These are phyloP conservation scores for Thamnophis elegans DNA, from an alignment of 2,797 vertebrate genomes.

Conservation along the genomic window DNA sequence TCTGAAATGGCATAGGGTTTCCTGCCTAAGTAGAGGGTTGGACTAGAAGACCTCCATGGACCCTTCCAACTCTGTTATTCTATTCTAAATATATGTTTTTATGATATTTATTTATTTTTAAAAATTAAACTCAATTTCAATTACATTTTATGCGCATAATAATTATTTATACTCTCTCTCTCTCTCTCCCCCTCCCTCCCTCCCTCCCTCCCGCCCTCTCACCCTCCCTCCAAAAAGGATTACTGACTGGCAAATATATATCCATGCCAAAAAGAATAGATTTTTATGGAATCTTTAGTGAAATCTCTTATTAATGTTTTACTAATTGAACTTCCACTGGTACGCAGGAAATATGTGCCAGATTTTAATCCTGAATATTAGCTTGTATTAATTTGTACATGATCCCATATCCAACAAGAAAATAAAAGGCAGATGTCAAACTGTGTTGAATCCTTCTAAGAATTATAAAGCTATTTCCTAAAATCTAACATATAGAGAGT, in stretches of 20 bases:
- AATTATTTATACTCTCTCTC: not conserved
- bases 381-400: slow-evolving; percentile 52
- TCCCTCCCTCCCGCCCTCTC: not conserved
- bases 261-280: slow-evolving; percentile 34
- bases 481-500: not conserved
- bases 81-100: not conserved
- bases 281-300: slow-evolving; percentile 44
- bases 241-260: slow-evolving; percentile 28
- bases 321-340: slow-evolving; percentile 49
- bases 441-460: slow-evolving; percentile 10
- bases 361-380: slow-evolving; percentile 41
- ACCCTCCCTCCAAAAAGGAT: not conserved
- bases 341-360: slow-evolving; percentile 40
- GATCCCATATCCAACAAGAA: slow-evolving; percentile 7
- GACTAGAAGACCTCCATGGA: too few relatives aligned
- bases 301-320: slow-evolving; percentile 48
- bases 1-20: too few relatives aligned
- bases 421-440: slow-evolving; percentile 23
- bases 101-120: not conserved
- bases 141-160: fast-evolving
- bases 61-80: too few relatives aligned
- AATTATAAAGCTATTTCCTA: not conserved
- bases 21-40: too few relatives aligned
- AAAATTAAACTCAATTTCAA: not conserved
- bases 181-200: too few relatives aligned